Base-by-base conservation (phyloP, 2,113 vertebrate species). In the Lontra canadensis region DNA sequence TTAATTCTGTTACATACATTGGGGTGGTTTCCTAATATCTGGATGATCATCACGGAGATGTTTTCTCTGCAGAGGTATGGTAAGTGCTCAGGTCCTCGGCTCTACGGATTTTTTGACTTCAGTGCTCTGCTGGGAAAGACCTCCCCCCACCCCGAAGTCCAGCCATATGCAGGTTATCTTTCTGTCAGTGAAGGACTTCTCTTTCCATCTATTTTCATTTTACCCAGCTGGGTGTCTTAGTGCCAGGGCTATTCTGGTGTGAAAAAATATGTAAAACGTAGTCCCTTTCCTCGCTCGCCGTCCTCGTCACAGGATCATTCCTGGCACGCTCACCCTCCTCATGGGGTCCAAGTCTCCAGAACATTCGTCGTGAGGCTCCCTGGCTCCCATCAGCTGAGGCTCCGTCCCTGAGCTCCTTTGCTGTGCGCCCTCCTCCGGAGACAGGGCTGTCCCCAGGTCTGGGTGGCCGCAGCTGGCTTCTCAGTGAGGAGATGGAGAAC, bases 221-320 rank as follows among this genome's bases (percentile, higher is more conserved):
- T 42, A 14, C 9, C 26, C 9, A 49, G 42, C 4, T 63, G 65
- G 49, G 44, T 34, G 20, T 29, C 26, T n/a, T 15, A 6, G 20
- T 74, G n/a, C 57, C 69, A 26, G 12, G 20, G 57, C 25, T n/a
- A 76, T 83, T 42, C 59, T 29, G 31, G 31, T 57, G 89, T 18
- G 42, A 4, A 85, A 84, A 52, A 81, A 34, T 25, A 14, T 0
- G 18, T 0, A 63, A 47, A 93, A 12, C 4, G 42, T 34, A 84
- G 63, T 57, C 11, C 47, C 10, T 1, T 25, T 20, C 3, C 21
- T 3, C 1, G 26, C 11, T 44, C 0, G 0, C 7, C 1, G 34
- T 25, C 36, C 47, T 21, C 0, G 1, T 74, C 3, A 57, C 47
- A 52, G 25, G 2, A 20, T 42, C 8, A 3, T 17, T n/a, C 20